These are phyloP conservation scores for Minunthozetes semirufus DNA, from an alignment of 2,888 invertebrate species.

Conservation along the genomic window DNA sequence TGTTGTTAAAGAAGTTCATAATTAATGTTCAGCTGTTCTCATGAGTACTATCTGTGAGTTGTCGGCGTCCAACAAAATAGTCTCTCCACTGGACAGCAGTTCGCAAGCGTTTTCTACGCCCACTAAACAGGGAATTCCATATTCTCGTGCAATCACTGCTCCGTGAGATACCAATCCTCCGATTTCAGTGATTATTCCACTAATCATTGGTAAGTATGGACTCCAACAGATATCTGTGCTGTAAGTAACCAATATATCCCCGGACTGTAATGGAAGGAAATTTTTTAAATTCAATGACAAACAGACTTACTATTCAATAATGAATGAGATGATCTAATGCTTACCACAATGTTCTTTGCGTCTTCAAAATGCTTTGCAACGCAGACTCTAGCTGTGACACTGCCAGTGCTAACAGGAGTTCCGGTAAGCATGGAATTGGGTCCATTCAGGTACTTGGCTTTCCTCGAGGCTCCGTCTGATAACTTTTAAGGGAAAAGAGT, in stretches of 20 bases:
- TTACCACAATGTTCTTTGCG: slow-evolving; percentile 10
- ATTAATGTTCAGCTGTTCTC: too few relatives aligned
- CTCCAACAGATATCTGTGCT: slow-evolving; percentile 78
- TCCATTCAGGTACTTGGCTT: background rate
- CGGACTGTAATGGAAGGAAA: slow-evolving; percentile 45
- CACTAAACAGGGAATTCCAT: slow-evolving; percentile 74
- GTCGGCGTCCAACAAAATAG: slow-evolving; percentile 39
- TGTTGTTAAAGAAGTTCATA: too few relatives aligned
- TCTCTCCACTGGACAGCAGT: slow-evolving; percentile 40
- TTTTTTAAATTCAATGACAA: too few relatives aligned
- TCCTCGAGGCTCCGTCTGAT: background rate
- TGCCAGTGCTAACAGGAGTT: slow-evolving; percentile 30
- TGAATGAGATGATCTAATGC: too few relatives aligned
- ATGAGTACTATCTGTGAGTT: too few relatives aligned
- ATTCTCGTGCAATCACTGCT: slow-evolving; percentile 74
- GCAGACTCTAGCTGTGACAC: slow-evolving; percentile 9
- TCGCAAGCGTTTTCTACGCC: slow-evolving; percentile 61
- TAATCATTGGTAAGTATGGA: slow-evolving; percentile 70
- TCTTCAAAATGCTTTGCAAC: slow-evolving; percentile 33
- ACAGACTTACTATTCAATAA: background rate
- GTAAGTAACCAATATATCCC: slow-evolving; percentile 68
- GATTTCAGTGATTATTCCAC: slow-evolving; percentile 71
- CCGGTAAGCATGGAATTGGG: background rate
- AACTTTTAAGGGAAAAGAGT: background rate
- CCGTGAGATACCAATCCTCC: slow-evolving; percentile 77